Evolutionary conservation across 2,888 invertebrate species (phyloP), one percentile per base, ranked within the genome.

Genomic region (Leptopilina drosophilae): DNA sequence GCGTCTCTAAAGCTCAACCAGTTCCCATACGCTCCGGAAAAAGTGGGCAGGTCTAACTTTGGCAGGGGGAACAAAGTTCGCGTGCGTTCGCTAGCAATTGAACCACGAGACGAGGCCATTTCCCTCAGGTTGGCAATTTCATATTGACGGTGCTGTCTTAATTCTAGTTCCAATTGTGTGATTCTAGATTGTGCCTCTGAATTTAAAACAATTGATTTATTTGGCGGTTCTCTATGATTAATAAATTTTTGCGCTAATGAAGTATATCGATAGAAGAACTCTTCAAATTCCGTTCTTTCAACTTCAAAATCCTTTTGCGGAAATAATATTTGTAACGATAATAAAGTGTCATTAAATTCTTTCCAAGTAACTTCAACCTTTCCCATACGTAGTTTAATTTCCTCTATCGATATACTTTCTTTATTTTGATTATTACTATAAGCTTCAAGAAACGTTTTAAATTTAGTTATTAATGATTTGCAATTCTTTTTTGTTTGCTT

Each of bases 1-100:
- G 67, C 76, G 66, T 62, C 66, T 65, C 79, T 67, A 14, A 78
- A 64, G 5, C 78, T 66, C 15, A 65, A 26, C 53, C 73, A 65
- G 62, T 56, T 5, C 11, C 53, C 53, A 14, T 56, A 56, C 4
- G 11, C 53, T 56, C 53, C 53, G 53, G 53, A 56, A 56, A 56
- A 56, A 56, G 53, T 56, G 53, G 53, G 53, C 12, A 56, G 14
- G 14, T 56, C 53, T 3, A 56, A 56, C 12, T 56, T 56, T 8
- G 9, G 53, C 14, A 56, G 9, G 1, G 53, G 53, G 12, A 56
- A 56, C 9, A 56, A 8, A 14, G 4, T 14, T 11, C 53, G 53
- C 11, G 12, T 8, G 11, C 53, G 53, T 8, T 56, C 5, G 9
- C 12, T 56, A 4, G 9, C 5, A 42, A 42, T 4, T 56, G 53